Percentiles rank a stretch among this genome's conserved stretches.
phyloP scores from a whole-genome alignment of 2,113 vertebrate species.

The Salvator merianae region DNA sequence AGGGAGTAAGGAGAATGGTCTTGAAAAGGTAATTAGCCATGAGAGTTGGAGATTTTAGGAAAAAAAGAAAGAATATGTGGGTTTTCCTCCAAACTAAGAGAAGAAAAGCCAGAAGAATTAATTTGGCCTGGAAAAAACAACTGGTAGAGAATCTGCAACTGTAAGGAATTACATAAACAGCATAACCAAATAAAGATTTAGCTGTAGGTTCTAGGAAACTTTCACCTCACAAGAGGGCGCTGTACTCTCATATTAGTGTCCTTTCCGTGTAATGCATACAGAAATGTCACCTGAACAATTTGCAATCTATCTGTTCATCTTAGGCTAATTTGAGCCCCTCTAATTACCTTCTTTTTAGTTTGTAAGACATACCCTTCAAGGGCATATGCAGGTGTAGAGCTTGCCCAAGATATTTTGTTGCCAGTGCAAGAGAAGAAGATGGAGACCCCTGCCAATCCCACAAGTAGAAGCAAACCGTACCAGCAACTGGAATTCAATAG shows the following conservation, averaged over 20 bases:
- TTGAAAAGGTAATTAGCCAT: no score
- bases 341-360: not conserved
- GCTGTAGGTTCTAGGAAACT: not conserved
- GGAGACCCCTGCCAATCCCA: no score
- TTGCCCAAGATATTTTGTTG: no score
- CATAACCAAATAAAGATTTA: not conserved
- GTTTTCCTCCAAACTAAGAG: not conserved
- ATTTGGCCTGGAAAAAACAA: not conserved
- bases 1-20: no score
- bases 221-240: slow-evolving; percentile 28
- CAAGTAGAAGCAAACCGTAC: no score
- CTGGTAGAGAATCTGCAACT: not conserved
- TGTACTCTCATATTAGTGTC: not conserved
- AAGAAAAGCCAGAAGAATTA: no score
- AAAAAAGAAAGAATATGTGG: not conserved
- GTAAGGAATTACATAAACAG: not conserved
- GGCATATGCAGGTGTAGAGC: no score
- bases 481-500: no score
- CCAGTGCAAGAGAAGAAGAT: no score
- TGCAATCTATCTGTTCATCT: not conserved
- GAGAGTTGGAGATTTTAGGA: not conserved
- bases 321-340: not conserved
- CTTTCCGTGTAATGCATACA: not conserved
- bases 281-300: not conserved
- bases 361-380: no score